phyloP scores from a whole-genome alignment of 2,888 invertebrate species.

The Lithophane semibrunnea region DNA sequence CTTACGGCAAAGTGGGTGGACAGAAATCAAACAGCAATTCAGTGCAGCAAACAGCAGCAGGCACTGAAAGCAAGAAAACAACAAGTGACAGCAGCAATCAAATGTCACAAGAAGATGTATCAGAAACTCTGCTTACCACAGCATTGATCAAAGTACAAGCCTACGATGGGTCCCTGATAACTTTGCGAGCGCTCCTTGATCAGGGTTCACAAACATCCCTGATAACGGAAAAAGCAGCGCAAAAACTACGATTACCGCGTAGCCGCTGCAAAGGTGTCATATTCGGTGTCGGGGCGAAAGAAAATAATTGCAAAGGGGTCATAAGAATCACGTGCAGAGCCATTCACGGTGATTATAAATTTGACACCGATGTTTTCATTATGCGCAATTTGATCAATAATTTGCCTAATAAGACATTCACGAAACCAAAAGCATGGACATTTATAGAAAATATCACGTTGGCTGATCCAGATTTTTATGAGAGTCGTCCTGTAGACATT shows the following conservation, averaged over 20 bases:
- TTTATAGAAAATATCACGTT: neutral
- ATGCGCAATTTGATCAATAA: neutral
- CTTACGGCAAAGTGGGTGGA: neutral
- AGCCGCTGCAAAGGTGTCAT: neutral
- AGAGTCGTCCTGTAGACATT: too few species aligned
- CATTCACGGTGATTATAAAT: neutral
- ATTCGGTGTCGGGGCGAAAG: neutral
- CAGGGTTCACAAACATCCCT: neutral
- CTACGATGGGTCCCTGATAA: too few species aligned
- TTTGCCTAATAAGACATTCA: neutral
- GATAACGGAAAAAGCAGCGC: slow-evolving; percentile 1
- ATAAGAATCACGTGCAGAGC: neutral
- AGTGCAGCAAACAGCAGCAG: neutral
- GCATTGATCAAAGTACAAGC: too few species aligned
- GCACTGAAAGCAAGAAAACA: neutral
- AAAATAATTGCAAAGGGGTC: slow-evolving; percentile 4
- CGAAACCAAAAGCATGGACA: neutral
- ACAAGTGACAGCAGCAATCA: neutral
- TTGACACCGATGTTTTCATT: neutral
- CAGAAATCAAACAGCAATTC: neutral
- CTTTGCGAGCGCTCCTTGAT: too few species aligned
- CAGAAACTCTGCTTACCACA: too few species aligned
- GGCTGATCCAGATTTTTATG: neutral
- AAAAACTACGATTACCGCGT: neutral
- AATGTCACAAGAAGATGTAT: neutral